These are phyloP conservation scores for Tortricodes alternella DNA, from an alignment of 2,888 invertebrate genomes.

Conservation along the genomic window DNA sequence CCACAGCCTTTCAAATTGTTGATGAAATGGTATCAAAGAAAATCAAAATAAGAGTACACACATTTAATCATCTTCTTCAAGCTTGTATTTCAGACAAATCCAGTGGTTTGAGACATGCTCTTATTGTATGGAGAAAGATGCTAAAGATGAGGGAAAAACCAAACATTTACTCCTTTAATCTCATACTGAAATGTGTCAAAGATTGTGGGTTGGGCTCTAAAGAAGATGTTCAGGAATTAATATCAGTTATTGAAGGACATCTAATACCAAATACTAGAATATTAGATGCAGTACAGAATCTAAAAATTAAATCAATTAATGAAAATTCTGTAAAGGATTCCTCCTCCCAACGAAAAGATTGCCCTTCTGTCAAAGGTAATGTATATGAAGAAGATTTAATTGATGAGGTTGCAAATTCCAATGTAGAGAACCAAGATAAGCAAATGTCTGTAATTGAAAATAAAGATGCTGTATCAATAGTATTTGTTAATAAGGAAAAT, in stretches of 20 bases:
- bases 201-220: conserved; percentile 91
- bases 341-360: conserved; percentile 3
- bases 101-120: conserved; percentile 90
- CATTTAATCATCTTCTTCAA: conserved; percentile 91
- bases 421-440: conserved; percentile 15
- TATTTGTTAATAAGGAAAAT: conserved; percentile 42
- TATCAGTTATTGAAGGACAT: conserved; percentile 57
- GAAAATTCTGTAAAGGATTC: conserved; percentile 1
- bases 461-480: conserved; percentile 38
- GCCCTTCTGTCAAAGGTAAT: neutral
- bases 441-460: conserved; percentile 31
- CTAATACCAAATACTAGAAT: conserved; percentile 36
- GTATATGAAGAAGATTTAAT: conserved; percentile 12
- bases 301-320: conserved; percentile 36
- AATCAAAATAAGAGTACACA: conserved; percentile 84
- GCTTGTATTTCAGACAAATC: conserved; percentile 91
- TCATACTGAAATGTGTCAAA: conserved; percentile 89
- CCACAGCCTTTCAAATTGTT: conserved; percentile 89
- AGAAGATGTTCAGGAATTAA: conserved; percentile 80
- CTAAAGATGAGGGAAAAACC: conserved; percentile 85
- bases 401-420: conserved; percentile 9
- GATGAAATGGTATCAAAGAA: conserved; percentile 91
- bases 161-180: conserved; percentile 89
- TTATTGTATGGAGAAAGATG: conserved; percentile 95
- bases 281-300: conserved; percentile 33